These are phyloP conservation scores for Poeciliopsis prolifica DNA, from an alignment of 2,113 vertebrate genomes.

Conservation along the genomic window DNA sequence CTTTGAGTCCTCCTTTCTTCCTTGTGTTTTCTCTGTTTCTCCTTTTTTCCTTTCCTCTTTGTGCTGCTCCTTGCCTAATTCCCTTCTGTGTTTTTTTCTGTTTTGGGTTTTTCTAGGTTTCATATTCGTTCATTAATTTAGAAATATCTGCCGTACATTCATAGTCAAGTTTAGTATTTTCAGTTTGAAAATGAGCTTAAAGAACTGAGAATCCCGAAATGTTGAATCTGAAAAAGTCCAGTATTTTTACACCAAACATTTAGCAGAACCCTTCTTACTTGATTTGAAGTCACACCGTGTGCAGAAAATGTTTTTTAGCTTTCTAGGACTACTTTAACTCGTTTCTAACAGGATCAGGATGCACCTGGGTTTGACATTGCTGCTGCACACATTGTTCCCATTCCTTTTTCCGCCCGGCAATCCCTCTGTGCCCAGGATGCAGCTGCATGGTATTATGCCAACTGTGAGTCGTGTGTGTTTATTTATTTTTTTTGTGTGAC, in stretches of 20 bases:
- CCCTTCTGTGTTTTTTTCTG: too few species aligned
- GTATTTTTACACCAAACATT: too few species aligned
- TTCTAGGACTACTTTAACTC: conserved; percentile 24
- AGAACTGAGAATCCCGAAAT: not conserved
- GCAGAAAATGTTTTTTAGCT: conserved; percentile 2
- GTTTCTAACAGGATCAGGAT: conserved; percentile 50
- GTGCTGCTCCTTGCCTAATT: not conserved
- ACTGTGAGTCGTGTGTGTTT: conserved; percentile 23
- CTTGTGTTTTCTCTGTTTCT: too few species aligned
- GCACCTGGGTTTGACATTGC: conserved; percentile 47
- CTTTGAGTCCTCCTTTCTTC: too few species aligned
- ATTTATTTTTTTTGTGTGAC: conserved; percentile 34
- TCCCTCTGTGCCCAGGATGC: conserved; percentile 63
- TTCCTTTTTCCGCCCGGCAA: conserved; percentile 25
- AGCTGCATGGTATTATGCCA: conserved; percentile 46
- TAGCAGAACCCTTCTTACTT: not conserved
- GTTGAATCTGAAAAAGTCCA: too few species aligned
- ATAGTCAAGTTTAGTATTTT: not conserved
- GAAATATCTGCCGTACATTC: not conserved
- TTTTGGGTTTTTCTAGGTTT: not conserved
- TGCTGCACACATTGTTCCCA: conserved; percentile 35
- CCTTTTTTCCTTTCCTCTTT: not conserved
- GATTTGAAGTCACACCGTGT: not conserved
- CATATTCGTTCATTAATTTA: not conserved
- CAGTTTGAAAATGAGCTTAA: not conserved